phyloP scores from a whole-genome alignment of 2,113 vertebrate species.

The Myocastor coypus region DNA sequence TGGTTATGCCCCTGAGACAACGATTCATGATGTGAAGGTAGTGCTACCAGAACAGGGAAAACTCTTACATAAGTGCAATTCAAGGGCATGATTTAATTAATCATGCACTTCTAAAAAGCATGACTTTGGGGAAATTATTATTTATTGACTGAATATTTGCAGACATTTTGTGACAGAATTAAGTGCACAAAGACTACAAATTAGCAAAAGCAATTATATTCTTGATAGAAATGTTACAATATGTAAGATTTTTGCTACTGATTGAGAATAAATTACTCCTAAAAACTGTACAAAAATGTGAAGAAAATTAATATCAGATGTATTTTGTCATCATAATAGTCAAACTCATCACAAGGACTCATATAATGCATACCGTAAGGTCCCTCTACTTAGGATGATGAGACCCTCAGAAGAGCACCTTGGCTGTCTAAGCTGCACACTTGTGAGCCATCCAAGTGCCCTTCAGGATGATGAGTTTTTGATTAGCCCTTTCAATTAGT shows the following conservation, averaged over 20 bases:
- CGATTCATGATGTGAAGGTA: not conserved
- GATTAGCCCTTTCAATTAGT: slow-evolving; percentile 81
- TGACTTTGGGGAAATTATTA: slow-evolving; percentile 52
- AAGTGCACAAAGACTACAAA: slow-evolving; percentile 4
- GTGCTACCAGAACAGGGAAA: not conserved
- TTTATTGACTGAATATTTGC: slow-evolving; percentile 48
- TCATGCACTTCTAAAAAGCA: slow-evolving; percentile 37
- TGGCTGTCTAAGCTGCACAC: slow-evolving; percentile 64
- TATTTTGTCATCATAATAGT: slow-evolving; percentile 27
- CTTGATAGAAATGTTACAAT: slow-evolving; percentile 15
- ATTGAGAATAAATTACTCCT: slow-evolving; percentile 27
- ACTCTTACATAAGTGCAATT: not conserved
- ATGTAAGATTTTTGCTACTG: not conserved
- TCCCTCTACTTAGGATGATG: slow-evolving; percentile 40
- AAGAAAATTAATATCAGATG: slow-evolving; percentile 27
- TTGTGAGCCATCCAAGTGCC: slow-evolving; percentile 74
- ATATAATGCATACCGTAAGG: slow-evolving; percentile 3
- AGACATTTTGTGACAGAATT: slow-evolving; percentile 46
- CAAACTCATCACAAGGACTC: not conserved
- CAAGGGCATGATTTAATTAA: not conserved
- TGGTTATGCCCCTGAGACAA: slow-evolving; percentile 11
- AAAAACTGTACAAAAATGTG: slow-evolving; percentile 55
- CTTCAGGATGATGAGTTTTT: slow-evolving; percentile 79
- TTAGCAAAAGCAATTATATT: slow-evolving; percentile 44
- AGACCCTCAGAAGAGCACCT: slow-evolving; percentile 58